Evolutionary conservation across 2,113 vertebrate genomes (phyloP).

Genomic region (Proterorhinus semilunaris): DNA sequence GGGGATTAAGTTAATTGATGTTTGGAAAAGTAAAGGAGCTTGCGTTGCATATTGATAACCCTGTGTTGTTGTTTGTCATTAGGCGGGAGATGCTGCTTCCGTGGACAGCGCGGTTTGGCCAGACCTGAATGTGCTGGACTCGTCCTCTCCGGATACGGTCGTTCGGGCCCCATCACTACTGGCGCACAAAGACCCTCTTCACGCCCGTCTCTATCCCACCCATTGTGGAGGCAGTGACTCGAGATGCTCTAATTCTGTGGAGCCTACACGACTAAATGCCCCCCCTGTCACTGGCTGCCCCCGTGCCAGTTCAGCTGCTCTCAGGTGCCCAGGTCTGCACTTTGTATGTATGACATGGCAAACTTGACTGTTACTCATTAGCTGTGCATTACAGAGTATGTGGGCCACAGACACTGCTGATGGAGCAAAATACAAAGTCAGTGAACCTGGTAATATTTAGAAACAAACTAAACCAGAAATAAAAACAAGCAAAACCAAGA

Average conservation of each 20-base stretch:
- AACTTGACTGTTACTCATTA: conserved; percentile 4
- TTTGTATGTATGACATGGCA: conserved; percentile 11
- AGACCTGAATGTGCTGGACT: conserved; percentile 71
- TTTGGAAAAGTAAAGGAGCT: conserved; percentile 11
- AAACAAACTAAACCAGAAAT: no score
- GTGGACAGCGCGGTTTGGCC: conserved; percentile 67
- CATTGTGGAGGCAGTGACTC: conserved; percentile 62
- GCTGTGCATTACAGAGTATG: not conserved
- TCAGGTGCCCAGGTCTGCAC: conserved; percentile 58
- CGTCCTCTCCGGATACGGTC: conserved; percentile 69
- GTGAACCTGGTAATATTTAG: no score
- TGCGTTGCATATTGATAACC: conserved; percentile 52
- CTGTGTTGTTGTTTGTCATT: conserved; percentile 53
- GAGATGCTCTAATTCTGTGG: conserved; percentile 43
- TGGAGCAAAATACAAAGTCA: not conserved
- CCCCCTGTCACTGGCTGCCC: conserved; percentile 64
- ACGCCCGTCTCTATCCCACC: conserved; percentile 71
- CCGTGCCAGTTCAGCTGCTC: conserved; percentile 74
- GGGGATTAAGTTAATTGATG: not conserved
- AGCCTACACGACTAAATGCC: conserved; percentile 66
- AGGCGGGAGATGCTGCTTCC: conserved; percentile 70
- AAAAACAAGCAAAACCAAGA: no score
- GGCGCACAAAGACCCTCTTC: conserved; percentile 74
- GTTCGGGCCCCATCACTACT: conserved; percentile 51
- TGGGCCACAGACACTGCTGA: not conserved